Percentiles rank a stretch among this genome's conserved stretches.
phyloP scores from a whole-genome alignment of 2,888 invertebrate genomes.

The Micoletzkya japonica region DNA sequence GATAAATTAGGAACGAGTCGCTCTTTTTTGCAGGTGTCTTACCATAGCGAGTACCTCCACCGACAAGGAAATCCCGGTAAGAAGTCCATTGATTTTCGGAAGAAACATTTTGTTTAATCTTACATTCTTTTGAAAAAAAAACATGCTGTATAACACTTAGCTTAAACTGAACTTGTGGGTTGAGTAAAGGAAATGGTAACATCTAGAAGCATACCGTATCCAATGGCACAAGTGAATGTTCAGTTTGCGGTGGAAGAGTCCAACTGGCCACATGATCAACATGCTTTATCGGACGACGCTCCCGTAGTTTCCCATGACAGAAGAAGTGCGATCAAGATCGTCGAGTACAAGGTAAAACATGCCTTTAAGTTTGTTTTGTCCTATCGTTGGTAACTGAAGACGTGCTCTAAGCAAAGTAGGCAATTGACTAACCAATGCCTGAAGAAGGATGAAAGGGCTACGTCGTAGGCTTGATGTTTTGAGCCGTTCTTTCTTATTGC shows the following conservation, averaged over 20 bases:
- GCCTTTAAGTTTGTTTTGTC: background rate
- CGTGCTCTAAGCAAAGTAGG: no score
- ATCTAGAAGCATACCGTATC: background rate
- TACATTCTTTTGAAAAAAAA: no score
- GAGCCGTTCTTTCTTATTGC: background rate
- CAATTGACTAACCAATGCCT: no score
- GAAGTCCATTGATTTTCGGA: background rate
- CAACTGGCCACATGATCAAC: constrained; percentile 47
- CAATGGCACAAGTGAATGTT: background rate
- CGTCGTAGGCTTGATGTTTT: constrained; percentile 30
- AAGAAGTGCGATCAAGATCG: constrained; percentile 28
- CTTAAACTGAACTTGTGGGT: no score
- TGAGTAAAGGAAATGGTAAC: no score
- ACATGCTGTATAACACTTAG: no score
- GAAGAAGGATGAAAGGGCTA: no score
- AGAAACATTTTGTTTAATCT: no score
- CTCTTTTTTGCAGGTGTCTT: constrained; percentile 14
- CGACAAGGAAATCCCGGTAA: constrained; percentile 8
- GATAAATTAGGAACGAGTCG: no score
- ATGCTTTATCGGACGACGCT: constrained; percentile 43
- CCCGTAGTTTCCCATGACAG: background rate
- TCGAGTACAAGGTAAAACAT: constrained; percentile 26
- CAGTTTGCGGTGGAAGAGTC: constrained; percentile 35
- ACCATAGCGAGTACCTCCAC: constrained; percentile 16
- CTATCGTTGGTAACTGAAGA: no score